Evolutionary conservation across 2,113 vertebrate species (phyloP), one percentile per base, ranked within the genome.

Genomic region (Lonchura striata): DNA sequence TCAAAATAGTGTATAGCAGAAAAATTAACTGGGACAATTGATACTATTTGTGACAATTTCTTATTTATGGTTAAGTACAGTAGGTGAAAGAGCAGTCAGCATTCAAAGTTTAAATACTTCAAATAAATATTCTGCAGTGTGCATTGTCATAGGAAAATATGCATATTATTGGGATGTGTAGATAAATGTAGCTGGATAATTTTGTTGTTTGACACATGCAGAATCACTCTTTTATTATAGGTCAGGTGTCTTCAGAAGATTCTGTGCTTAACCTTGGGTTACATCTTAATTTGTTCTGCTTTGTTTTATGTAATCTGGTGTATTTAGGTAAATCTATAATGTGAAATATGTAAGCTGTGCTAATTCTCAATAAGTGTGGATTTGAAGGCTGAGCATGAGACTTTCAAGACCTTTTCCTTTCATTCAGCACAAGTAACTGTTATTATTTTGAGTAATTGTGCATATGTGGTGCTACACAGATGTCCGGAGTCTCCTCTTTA

Each of bases 401-500:
- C 42, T 65, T 91, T 49, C 19, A 89, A 83, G 69, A 86, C 35
- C 42, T 65, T 63, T 57, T 82, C 28, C 42, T 74, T 88, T 75
- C 25, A 60, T 84, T 90, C 52, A 71, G 37, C 15, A 57, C 57
- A 57, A 82, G 59, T 21, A 85, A 57, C 42, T 13, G 2, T 82
- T 93, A 69, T 79, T 95, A 68, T 88, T 95, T 94, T 57, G 78
- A 80, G 65, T 53, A 76, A 80, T 12, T 89, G 49, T 87, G 65
- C 74, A 33, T 93, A 30, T 60, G 60, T 86, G 61, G 52, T 91
- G 47, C 44, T 84, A 91, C 83, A 78, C 89, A 95, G 93, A 86
- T 94, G 84, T 91, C 81, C 50, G 56, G 20, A 78, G 59, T 89
- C 70, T 79, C 63, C 52, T 95, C 47, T 82, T 80, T 90, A 82